A percentile compares a stretch with the other conserved stretches of the same genome.
These are phyloP conservation scores for Crematogaster levior DNA, from an alignment of 2,888 invertebrate genomes.

Conservation along the genomic window DNA sequence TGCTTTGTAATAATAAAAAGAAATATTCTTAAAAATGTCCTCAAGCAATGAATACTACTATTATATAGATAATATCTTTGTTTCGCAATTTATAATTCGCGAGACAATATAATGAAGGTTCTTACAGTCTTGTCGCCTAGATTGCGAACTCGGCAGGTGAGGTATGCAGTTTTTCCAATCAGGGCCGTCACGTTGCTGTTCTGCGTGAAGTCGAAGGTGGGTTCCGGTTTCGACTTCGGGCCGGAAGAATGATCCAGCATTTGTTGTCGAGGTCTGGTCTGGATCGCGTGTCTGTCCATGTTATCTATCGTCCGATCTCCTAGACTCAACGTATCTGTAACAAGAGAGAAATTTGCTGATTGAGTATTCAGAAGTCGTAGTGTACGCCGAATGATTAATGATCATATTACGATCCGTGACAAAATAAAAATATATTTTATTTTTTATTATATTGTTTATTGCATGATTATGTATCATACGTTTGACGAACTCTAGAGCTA, in stretches of 20 bases:
- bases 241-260: slow-evolving; percentile 80
- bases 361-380: slow-evolving; percentile 30
- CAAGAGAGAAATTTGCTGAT: slow-evolving; percentile 51
- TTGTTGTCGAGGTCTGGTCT: slow-evolving; percentile 82
- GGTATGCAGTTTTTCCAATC: slow-evolving; percentile 84
- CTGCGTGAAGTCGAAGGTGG: slow-evolving; percentile 82
- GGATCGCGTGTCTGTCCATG: slow-evolving; percentile 80
- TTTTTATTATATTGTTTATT: not conserved
- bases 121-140: slow-evolving; percentile 84
- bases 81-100: slow-evolving; percentile 23
- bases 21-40: slow-evolving; percentile 14
- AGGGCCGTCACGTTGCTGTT: slow-evolving; percentile 84
- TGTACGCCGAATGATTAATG: slow-evolving; percentile 16
- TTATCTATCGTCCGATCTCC: slow-evolving; percentile 82
- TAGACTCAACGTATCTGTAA: slow-evolving; percentile 84
- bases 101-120: not conserved
- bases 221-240: slow-evolving; percentile 81
- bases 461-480: not conserved
- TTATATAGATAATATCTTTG: not conserved
- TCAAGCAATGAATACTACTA: not conserved
- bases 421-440: slow-evolving; percentile 10
- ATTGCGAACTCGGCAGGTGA: slow-evolving; percentile 83
- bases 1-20: not conserved
- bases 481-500: not conserved
- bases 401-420: not conserved